These are phyloP conservation scores for Polia nebulosa DNA, from an alignment of 2,888 invertebrate species.

Conservation along the genomic window DNA sequence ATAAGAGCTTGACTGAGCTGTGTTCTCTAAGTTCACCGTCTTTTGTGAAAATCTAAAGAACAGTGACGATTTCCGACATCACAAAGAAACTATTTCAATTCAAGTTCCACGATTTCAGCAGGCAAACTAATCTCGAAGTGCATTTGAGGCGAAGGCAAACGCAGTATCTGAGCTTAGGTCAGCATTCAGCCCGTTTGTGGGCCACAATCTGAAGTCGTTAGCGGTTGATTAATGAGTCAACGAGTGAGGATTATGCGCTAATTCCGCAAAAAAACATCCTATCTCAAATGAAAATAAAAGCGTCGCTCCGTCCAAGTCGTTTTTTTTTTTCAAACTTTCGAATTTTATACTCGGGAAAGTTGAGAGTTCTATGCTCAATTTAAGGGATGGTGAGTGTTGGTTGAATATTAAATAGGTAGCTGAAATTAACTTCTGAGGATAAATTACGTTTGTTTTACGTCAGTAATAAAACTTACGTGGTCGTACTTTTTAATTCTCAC, in stretches of 20 bases:
- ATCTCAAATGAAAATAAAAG: conserved; percentile 70
- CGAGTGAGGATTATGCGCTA: conserved; percentile 78
- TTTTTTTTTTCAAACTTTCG: conserved; percentile 70
- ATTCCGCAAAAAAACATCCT: conserved; percentile 76
- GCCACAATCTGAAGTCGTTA: conserved; percentile 79
- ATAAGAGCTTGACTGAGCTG: conserved; percentile 7
- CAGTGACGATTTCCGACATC: conserved; percentile 28
- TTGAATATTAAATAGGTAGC: conserved; percentile 77
- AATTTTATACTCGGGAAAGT: conserved; percentile 70
- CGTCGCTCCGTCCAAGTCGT: conserved; percentile 42
- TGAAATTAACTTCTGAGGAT: conserved; percentile 66
- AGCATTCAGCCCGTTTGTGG: conserved; percentile 65
- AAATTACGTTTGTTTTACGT: conserved; percentile 64
- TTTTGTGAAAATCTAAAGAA: conserved; percentile 31
- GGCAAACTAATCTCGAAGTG: conserved; percentile 60
- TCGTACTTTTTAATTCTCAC: conserved; percentile 44
- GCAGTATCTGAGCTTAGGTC: conserved; percentile 64
- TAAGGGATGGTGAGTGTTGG: conserved; percentile 67
- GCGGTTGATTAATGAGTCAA: conserved; percentile 83
- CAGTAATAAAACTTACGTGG: conserved; percentile 59
- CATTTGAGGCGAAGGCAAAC: conserved; percentile 61
- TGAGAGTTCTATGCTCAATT: conserved; percentile 69
- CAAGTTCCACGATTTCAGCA: conserved; percentile 43
- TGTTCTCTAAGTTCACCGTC: conserved; percentile 25
- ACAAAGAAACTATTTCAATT: conserved; percentile 55